Base-by-base conservation (phyloP, 2,888 invertebrate species). In the Cyclophora punctaria region DNA sequence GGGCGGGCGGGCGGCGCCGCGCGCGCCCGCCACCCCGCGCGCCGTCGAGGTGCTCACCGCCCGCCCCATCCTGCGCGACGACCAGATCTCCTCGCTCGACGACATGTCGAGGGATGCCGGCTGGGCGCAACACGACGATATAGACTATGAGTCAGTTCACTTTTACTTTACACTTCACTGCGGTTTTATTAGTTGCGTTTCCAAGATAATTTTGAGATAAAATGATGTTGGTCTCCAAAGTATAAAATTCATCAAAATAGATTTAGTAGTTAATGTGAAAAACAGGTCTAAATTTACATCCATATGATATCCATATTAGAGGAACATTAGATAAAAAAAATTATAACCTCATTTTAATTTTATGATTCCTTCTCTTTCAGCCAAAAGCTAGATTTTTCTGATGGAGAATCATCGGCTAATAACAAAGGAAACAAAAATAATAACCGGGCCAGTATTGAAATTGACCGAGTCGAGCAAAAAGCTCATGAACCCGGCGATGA, bases 371-470 rank as follows among this genome's bases (percentile, higher is more conserved):
- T 46, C 5, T 52, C 3, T 83, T 79, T 51, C 83, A 93, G 93
- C 89, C 96, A 97, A 88, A 97, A 97, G 82, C 85, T 98, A 74
- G 94, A 95, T 62, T 98, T 98, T 83, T 97, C 97, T 73, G 98
- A 98, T 83, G 97, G 97, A 69, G 98, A 98, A 64, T 77, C 86
- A 7, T 78, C 83, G 35, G 75, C 76, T 51, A 78, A 82, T 7
- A 75, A 66, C 55, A 80, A 84, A 67, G 73, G 73, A 47, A 73
- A 59, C 55, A 63, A 78, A 59, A 73, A 83, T 66, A 76, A 72
- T 58, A 77, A 72, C 62, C 75, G 86, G 58, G 68, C 71, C 55
- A 78, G 62, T 67, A 69, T 75, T 53, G 85, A 83, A 51, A 73
- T 57, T 49, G 89, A 80, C 61, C 89, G 78, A 61, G 73, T 67